Conservation (phyloP, 2,888 invertebrate genomes). For the Andrena praecox region DNA sequence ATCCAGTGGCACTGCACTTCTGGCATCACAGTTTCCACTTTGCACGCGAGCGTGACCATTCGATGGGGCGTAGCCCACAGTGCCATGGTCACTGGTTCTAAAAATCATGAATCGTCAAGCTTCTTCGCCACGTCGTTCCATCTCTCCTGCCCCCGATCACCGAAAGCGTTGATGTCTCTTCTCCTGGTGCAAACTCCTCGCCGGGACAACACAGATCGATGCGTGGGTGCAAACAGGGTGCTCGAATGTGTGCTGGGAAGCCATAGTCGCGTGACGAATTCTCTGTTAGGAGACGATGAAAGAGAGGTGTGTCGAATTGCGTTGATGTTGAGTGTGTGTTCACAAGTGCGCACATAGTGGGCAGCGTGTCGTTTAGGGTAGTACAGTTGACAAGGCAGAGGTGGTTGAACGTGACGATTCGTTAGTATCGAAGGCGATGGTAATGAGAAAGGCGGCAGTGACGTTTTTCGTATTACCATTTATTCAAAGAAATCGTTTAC, state of each 20-base stretch:
- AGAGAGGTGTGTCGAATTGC: constrained; percentile 12
- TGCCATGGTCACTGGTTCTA: constrained; percentile 81
- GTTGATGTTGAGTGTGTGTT: constrained; percentile 16
- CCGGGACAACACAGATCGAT: constrained; percentile 4
- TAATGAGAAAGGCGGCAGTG: constrained; percentile 46
- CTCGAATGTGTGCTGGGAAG: constrained; percentile 48
- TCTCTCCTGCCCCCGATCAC: constrained; percentile 60
- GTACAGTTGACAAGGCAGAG: not conserved
- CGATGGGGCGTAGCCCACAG: constrained; percentile 81
- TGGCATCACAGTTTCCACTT: constrained; percentile 71
- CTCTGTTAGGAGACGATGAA: constrained; percentile 1
- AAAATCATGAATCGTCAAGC: constrained; percentile 67
- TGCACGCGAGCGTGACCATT: constrained; percentile 81
- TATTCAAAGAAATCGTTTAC: constrained; percentile 71
- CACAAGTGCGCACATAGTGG: not conserved
- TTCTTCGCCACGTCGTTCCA: not conserved
- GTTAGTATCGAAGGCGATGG: constrained; percentile 47
- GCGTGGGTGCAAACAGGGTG: constrained; percentile 29
- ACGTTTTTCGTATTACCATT: constrained; percentile 62
- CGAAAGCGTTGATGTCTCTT: constrained; percentile 50
- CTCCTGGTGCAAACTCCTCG: constrained; percentile 35
- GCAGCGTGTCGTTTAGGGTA: not conserved
- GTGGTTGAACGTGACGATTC: not conserved
- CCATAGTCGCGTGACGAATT: constrained; percentile 27
- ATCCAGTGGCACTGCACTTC: constrained; percentile 80